A percentile compares a stretch with the other conserved stretches of the same genome.
Conservation (phyloP, 2,113 vertebrate species). For the Erythrocercus mccallii region DNA sequence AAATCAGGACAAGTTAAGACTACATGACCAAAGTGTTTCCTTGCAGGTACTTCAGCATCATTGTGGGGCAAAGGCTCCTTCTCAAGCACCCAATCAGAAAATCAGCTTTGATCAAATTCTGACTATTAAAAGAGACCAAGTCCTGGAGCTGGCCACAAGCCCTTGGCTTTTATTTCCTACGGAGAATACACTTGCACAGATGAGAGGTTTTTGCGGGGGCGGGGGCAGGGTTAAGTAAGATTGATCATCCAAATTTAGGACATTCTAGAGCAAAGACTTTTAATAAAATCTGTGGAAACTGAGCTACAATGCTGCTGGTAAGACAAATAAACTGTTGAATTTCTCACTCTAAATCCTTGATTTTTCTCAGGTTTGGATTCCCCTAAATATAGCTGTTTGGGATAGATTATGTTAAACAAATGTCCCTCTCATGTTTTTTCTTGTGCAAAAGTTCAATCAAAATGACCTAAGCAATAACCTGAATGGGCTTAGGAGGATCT, state of each 20-base stretch:
- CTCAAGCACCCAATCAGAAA: background rate
- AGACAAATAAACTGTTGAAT: background rate
- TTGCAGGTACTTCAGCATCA: background rate
- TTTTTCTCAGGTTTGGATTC: background rate
- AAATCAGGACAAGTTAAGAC: conserved; percentile 11
- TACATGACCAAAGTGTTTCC: background rate
- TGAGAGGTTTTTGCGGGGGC: background rate
- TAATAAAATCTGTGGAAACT: background rate
- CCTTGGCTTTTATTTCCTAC: background rate
- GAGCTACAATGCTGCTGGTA: background rate
- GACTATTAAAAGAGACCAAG: background rate
- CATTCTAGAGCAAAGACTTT: background rate
- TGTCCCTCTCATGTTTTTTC: background rate
- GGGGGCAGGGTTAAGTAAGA: background rate
- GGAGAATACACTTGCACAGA: background rate
- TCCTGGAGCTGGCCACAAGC: background rate
- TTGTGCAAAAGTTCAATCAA: background rate
- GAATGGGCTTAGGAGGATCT: background rate
- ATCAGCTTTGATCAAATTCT: background rate
- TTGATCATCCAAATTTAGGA: background rate
- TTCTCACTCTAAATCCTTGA: background rate
- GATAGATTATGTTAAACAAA: background rate
- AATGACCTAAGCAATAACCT: background rate
- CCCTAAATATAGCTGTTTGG: background rate
- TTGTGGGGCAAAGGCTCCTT: background rate